Evolutionary conservation across 2,113 vertebrate genomes (phyloP).

Genomic region (Sorex araneus): DNA sequence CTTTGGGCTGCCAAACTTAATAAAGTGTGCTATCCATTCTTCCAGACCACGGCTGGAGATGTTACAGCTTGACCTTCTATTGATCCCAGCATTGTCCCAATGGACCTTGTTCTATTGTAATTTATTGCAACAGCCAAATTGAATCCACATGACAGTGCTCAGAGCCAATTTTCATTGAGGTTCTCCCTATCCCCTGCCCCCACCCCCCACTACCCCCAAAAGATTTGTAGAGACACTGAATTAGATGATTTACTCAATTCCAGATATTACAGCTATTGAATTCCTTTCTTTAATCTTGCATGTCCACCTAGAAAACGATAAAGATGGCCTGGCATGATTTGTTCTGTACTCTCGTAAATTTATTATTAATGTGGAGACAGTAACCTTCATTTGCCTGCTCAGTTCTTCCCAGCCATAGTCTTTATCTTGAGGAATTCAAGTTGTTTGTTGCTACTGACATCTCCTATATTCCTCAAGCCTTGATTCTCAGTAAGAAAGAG

Average conservation of each 20-base stretch:
- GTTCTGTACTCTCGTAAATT: conserved; percentile 73
- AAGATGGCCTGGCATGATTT: conserved; percentile 82
- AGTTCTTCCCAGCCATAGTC: conserved; percentile 78
- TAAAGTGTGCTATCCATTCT: conserved; percentile 80
- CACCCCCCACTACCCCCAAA: conserved; percentile 64
- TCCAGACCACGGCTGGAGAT: conserved; percentile 83
- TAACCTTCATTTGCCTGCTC: conserved; percentile 77
- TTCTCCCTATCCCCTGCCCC: conserved; percentile 55
- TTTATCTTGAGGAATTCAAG: conserved; percentile 82
- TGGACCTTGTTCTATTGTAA: conserved; percentile 82
- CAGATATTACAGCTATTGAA: conserved; percentile 84
- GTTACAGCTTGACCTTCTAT: conserved; percentile 84
- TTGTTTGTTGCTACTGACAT: conserved; percentile 82
- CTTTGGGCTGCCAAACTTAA: conserved; percentile 80
- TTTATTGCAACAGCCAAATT: conserved; percentile 86
- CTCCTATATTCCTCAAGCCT: conserved; percentile 75
- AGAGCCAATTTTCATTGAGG: conserved; percentile 82
- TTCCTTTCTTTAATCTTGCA: conserved; percentile 86
- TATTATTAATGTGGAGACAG: conserved; percentile 77
- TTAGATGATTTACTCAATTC: conserved; percentile 87
- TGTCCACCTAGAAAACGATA: conserved; percentile 82
- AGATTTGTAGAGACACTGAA: conserved; percentile 83
- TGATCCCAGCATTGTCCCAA: conserved; percentile 83
- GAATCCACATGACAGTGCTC: conserved; percentile 85
- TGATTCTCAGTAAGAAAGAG: conserved; percentile 70